Percentiles rank a stretch among this genome's conserved stretches.
These are phyloP conservation scores for Diadophis punctatus DNA, from an alignment of 2,113 vertebrate genomes.

Conservation along the genomic window DNA sequence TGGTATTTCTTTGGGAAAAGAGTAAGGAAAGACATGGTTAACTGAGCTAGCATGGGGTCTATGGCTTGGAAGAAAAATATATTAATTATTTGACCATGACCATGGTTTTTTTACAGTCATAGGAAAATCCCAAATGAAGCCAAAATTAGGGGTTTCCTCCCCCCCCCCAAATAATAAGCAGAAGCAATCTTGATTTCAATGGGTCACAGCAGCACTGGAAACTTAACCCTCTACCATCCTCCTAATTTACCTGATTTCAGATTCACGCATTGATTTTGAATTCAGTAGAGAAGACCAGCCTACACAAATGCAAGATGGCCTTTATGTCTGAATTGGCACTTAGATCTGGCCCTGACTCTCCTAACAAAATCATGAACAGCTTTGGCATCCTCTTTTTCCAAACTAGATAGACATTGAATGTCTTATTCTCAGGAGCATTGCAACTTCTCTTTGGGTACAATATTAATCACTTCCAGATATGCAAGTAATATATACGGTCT, in stretches of 20 bases:
- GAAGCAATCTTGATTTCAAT: not conserved
- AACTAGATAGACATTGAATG: not conserved
- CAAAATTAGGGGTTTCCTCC: not conserved
- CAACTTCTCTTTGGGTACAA: not conserved
- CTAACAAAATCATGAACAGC: conserved; percentile 8
- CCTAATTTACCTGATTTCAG: not conserved
- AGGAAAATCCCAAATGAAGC: not conserved
- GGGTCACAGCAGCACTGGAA: not conserved
- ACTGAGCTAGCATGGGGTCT: not conserved
- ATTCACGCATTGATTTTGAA: not conserved
- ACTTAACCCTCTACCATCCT: not conserved
- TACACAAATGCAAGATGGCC: not conserved
- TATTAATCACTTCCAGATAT: not conserved
- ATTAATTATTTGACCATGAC: not conserved
- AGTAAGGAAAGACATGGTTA: not conserved
- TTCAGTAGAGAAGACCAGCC: not conserved
- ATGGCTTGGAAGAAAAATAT: not conserved
- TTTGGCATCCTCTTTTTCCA: not conserved
- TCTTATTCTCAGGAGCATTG: conserved; percentile 19
- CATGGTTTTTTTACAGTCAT: not conserved
- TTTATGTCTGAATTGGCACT: not conserved
- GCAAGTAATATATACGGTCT: not conserved
- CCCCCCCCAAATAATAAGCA: not conserved
- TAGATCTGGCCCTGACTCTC: conserved; percentile 10
- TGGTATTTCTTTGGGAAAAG: not conserved